These are phyloP conservation scores for Drosophila leontia DNA, from an alignment of 1,140 invertebrate species.

Conservation along the genomic window DNA sequence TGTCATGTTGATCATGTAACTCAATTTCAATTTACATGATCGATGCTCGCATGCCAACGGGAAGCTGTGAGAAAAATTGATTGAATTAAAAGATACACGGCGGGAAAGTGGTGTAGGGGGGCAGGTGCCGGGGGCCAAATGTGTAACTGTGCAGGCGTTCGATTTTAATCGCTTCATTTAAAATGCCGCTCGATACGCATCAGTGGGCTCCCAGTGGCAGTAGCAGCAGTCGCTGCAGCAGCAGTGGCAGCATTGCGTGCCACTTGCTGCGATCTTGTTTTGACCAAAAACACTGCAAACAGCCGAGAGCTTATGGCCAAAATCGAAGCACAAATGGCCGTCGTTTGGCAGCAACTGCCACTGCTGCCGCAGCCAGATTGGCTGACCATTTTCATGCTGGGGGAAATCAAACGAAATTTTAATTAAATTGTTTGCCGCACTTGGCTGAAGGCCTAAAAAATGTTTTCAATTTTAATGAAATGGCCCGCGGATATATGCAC, in stretches of 20 bases:
- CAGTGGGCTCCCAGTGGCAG: slow-evolving; percentile 59
- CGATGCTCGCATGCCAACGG: slow-evolving; percentile 57
- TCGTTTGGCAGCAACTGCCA: slow-evolving; percentile 45
- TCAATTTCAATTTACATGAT: slow-evolving; percentile 72
- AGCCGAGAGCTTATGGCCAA: slow-evolving; percentile 62
- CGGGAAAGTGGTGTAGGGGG: slow-evolving; percentile 17
- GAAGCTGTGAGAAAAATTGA: slow-evolving; percentile 77
- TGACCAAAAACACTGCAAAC: slow-evolving; percentile 61
- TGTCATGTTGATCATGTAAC: slow-evolving; percentile 73
- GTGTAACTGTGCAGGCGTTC: slow-evolving; percentile 78
- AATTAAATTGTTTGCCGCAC: slow-evolving; percentile 72
- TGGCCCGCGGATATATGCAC: slow-evolving; percentile 25
- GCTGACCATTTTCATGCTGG: slow-evolving; percentile 65
- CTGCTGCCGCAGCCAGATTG: slow-evolving; percentile 51
- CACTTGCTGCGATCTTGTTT: slow-evolving; percentile 81
- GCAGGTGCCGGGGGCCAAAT: slow-evolving; percentile 54
- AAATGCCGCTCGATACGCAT: slow-evolving; percentile 81
- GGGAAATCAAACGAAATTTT: slow-evolving; percentile 64
- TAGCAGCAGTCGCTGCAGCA: neutral
- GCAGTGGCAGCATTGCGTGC: slow-evolving; percentile 63
- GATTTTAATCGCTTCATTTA: slow-evolving; percentile 82
- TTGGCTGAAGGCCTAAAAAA: slow-evolving; percentile 39
- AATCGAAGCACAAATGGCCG: slow-evolving; percentile 57
- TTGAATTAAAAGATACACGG: slow-evolving; percentile 75
- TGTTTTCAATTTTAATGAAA: slow-evolving; percentile 58